Evolutionary conservation across 2,113 vertebrate species (phyloP).

Genomic region (Onychostruthus taczanowskii): DNA sequence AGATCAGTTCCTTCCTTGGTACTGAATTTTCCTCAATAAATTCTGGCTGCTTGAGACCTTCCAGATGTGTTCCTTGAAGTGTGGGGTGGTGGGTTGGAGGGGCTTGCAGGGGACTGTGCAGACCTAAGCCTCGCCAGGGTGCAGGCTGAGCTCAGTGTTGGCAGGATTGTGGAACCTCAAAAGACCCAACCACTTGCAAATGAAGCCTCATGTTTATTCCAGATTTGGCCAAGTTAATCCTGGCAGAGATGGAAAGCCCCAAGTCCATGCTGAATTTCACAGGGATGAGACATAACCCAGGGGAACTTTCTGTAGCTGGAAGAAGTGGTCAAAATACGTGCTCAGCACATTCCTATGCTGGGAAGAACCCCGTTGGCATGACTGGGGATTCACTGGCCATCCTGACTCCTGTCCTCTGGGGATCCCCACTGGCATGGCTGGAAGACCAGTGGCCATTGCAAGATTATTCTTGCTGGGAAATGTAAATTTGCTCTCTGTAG

Average conservation of each 20-base stretch:
- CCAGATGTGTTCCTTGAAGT: background rate
- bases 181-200: accelerated
- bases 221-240: background rate
- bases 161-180: background rate
- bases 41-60: background rate
- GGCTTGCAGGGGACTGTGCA: background rate
- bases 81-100: background rate
- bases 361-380: accelerated
- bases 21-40: conserved; percentile 37
- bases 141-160: background rate
- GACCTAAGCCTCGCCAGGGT: accelerated
- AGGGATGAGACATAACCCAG: background rate
- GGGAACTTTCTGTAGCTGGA: background rate
- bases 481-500: background rate
- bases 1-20: background rate
- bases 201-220: background rate
- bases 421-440: background rate
- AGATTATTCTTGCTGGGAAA: background rate
- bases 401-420: accelerated
- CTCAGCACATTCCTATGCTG: background rate
- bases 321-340: background rate
- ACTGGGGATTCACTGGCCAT: background rate
- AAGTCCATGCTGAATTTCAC: background rate
- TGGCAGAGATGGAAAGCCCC: background rate
- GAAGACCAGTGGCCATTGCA: background rate